A percentile compares a stretch with the other conserved stretches of the same genome.
phyloP scores from a whole-genome alignment of 2,113 vertebrate genomes.

The Sminthopsis crassicaudata region DNA sequence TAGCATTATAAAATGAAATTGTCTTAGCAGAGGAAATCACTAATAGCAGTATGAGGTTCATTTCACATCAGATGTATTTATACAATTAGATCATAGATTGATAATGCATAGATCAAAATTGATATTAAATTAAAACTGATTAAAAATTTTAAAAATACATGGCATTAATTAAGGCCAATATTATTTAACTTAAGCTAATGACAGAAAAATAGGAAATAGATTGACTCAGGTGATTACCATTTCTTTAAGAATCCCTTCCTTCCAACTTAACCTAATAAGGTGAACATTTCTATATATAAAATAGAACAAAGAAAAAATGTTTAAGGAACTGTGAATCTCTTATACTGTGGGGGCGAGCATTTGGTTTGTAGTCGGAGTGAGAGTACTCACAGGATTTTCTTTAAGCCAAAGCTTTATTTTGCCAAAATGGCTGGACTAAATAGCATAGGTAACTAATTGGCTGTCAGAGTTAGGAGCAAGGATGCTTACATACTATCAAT shows the following conservation, averaged over 20 bases:
- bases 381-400: too few relatives aligned
- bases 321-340: not conserved
- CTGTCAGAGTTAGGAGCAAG: too few relatives aligned
- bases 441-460: too few relatives aligned
- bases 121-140: not conserved
- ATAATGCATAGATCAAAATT: not conserved
- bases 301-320: not conserved
- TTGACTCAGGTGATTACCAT: not conserved
- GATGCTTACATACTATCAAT: too few relatives aligned
- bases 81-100: not conserved
- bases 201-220: not conserved
- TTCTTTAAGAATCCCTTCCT: not conserved
- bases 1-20: not conserved
- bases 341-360: not conserved
- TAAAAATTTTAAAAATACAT: not conserved
- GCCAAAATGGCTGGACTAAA: too few relatives aligned
- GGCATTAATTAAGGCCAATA: not conserved
- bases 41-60: not conserved
- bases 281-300: not conserved
- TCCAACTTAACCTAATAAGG: not conserved
- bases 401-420: too few relatives aligned
- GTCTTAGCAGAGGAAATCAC: not conserved
- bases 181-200: not conserved
- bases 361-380: too few relatives aligned
- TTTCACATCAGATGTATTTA: not conserved